Evolutionary conservation across 2,113 vertebrate genomes (phyloP).

Genomic region (Camelus dromedarius): DNA sequence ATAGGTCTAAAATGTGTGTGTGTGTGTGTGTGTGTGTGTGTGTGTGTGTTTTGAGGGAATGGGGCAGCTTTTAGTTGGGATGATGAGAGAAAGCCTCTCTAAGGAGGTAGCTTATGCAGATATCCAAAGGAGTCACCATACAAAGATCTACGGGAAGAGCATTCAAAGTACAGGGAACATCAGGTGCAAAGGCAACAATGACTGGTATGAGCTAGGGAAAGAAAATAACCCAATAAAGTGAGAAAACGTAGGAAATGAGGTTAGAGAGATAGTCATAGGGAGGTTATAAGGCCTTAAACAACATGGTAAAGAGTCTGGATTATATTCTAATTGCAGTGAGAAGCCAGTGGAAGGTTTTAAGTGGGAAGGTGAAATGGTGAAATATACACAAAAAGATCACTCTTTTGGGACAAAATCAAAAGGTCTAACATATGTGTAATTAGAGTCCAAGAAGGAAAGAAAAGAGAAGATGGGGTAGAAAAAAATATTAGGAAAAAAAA

Average conservation of each 20-base stretch:
- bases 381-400: neutral
- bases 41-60: neutral
- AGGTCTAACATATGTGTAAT: neutral
- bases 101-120: neutral
- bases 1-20: neutral
- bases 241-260: neutral
- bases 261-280: neutral
- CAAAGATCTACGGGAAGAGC: neutral
- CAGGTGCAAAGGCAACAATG: neutral
- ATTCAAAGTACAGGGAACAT: neutral
- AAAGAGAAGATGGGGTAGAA: neutral
- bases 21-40: too few relatives aligned
- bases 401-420: neutral
- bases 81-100: neutral
- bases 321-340: neutral
- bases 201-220: neutral
- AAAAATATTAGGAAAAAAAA: neutral
- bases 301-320: neutral
- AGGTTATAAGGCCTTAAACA: neutral
- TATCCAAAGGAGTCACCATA: neutral
- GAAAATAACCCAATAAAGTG: neutral
- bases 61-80: neutral
- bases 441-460: neutral
- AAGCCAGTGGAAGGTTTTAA: neutral
- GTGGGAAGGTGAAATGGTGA: neutral